Evolutionary conservation across 2,113 vertebrate genomes (phyloP), one percentile per base, ranked within the genome.

Genomic region (Podarcis muralis): DNA sequence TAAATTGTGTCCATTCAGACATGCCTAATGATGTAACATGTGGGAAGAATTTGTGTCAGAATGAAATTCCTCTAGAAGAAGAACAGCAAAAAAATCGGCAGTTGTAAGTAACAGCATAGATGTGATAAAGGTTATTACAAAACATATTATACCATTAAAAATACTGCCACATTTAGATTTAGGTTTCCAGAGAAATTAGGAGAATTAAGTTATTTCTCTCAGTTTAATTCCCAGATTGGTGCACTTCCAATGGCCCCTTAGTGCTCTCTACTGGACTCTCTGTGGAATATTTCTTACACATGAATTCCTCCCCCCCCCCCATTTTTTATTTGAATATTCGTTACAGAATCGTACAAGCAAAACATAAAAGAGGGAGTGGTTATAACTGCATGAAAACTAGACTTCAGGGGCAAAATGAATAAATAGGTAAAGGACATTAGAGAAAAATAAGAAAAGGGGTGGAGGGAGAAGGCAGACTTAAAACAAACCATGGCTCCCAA

Each of bases 201-300:
- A 65, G 30, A 83, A 48, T 48, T 48, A 48, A 48, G 9, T 48
- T 48, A 48, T 90, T 90, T 80, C 90, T 87, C 88, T 81, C 84
- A 37, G 18, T 62, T 83, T 53, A 37, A 27, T 88, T 89, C 68
- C 68, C 62, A 48, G 57, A 71, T 85, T 86, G 75, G 90, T 59
- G 32, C 57, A 62, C 3, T 84, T 94, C 83, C 11, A 48, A 32
- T 76, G 86, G 93, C 92, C 90, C 91, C 93, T 78, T 93, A 92
- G 94, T 93, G 94, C 94, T 89, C 95, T 74, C 95, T 95, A 3
- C 93, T 90, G 94, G 94, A 84, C 82, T 89, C 71, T 87, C 57
- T 71, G 18, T 66, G 72, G 77, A 95, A 93, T 83, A 88, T 37
- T 82, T 87, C 71, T 79, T 30, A 68, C 53, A 86, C 37, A 89